Percentiles rank a stretch among this genome's conserved stretches.
Evolutionary conservation across 2,888 invertebrate species (phyloP).

Genomic region (Microctonus hyperodae): DNA sequence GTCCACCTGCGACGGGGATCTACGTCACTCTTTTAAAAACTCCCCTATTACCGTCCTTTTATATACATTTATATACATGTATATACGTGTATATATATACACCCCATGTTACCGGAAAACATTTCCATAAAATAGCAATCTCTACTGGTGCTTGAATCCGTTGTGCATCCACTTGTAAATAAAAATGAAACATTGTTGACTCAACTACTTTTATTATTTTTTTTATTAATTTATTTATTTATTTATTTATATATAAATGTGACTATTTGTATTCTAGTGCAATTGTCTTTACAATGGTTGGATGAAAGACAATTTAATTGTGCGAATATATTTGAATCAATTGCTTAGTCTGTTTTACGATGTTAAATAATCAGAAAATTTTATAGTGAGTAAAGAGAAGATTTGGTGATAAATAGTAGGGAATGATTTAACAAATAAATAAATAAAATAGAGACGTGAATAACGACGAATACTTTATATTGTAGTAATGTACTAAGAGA

Average conservation of each 20-base stretch:
- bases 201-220: neutral
- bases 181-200: conserved; percentile 21
- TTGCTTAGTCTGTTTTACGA: conserved; percentile 5
- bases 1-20: conserved; percentile 27
- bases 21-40: conserved; percentile 28
- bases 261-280: no score
- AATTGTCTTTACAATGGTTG: no score
- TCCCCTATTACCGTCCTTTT: neutral
- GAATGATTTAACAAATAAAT: neutral
- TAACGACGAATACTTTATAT: conserved; percentile 24
- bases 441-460: neutral
- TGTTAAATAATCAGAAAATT: no score
- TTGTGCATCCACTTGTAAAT: conserved; percentile 19
- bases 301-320: neutral
- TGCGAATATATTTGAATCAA: conserved; percentile 1
- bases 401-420: neutral
- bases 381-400: no score
- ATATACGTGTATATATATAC: neutral
- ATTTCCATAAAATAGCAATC: conserved; percentile 26
- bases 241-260: no score
- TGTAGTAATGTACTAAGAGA: conserved; percentile 20
- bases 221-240: no score
- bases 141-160: conserved; percentile 14
- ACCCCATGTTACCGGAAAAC: neutral
- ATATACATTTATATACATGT: no score